Evolutionary conservation across 2,113 vertebrate genomes (phyloP).

Genomic region (Dascyllus trimaculatus): DNA sequence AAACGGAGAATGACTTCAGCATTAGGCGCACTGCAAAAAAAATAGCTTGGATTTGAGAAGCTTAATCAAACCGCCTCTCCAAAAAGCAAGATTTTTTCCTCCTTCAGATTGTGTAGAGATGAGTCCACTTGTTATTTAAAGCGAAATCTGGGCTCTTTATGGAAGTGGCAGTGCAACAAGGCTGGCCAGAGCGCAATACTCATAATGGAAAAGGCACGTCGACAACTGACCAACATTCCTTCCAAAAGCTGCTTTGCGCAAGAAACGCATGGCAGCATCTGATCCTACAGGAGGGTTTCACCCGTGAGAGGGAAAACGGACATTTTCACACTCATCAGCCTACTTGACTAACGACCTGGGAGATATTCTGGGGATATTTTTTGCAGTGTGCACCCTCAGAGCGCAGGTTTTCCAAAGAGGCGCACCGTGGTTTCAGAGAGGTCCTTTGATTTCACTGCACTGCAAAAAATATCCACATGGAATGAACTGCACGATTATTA

Average conservation of each 20-base stretch:
- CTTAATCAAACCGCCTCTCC: background rate
- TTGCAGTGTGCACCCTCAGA: conserved; percentile 60
- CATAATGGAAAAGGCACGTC: background rate
- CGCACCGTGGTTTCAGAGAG: conserved; percentile 24
- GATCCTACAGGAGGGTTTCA: background rate
- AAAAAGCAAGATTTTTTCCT: background rate
- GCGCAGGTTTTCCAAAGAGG: conserved; percentile 45
- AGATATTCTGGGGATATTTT: conserved; percentile 38
- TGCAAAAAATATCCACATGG: background rate
- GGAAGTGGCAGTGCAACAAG: conserved; percentile 33
- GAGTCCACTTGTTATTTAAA: background rate
- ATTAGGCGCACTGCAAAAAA: conserved; percentile 63
- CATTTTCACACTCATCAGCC: conserved; percentile 19
- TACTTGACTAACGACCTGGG: conserved; percentile 1
- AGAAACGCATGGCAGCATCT: background rate
- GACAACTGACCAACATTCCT: background rate
- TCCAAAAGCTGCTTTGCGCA: background rate
- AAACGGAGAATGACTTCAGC: conserved; percentile 74
- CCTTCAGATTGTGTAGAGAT: background rate
- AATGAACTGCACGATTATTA: background rate
- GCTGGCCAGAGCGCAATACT: background rate
- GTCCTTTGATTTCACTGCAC: conserved; percentile 1
- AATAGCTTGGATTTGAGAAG: conserved; percentile 27
- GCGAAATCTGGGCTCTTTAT: background rate
- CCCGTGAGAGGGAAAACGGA: background rate